Base-by-base conservation (phyloP, 1,140 invertebrate genomes). In the Branchinecta lindahli region DNA sequence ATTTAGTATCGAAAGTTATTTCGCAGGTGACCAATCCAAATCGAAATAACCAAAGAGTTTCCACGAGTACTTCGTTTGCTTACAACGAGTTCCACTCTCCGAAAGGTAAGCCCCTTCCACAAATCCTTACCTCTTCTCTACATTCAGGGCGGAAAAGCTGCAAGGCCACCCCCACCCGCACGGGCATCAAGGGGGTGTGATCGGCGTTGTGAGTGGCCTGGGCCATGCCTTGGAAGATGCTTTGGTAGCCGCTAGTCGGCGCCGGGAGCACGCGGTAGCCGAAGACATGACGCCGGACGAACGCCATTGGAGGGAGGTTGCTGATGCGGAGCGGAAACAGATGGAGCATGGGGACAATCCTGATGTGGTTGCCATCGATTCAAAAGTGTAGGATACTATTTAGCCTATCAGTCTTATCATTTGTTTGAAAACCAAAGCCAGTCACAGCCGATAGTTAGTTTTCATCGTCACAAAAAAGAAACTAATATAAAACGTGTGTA, bases 171-270 rank as follows among this genome's bases (percentile, higher is more conserved):
- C 52, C 18, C 52, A 61, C 18, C 12, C 12, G 6, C 52, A 61
- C 18, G 52, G 18, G 52, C 52, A 61, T 61, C 12, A 20, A 15
- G 52, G 52, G 2, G 52, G 52, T 20, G 52, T 61, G 12, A 12
- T 61, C 6, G 52, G 52, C 12, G 52, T 61, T 61, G 18, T 61
- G 12, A 20, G 52, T 61, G 52, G 52, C 12, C 18, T 61, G 18
- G 52, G 52, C 52, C 52, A 61, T 61, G 52, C 52, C 52, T 61
- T 61, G 18, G 52, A 61, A 61, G 52, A 61, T 61, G 52, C 18
- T 12, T 20, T 61, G 12, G 52, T 61, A 61, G 2, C 52, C 12
- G 18, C 12, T 15, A 61, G 12, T 61, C 52, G 52, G 2, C 12
- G 18, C 12, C 12, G 52, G 18, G 18, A 15, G 6, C 12, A 12